Percentiles rank a stretch among this genome's conserved stretches.
Evolutionary conservation across 1,140 invertebrate species (phyloP).

Genomic region (Globodera ellingtonae): DNA sequence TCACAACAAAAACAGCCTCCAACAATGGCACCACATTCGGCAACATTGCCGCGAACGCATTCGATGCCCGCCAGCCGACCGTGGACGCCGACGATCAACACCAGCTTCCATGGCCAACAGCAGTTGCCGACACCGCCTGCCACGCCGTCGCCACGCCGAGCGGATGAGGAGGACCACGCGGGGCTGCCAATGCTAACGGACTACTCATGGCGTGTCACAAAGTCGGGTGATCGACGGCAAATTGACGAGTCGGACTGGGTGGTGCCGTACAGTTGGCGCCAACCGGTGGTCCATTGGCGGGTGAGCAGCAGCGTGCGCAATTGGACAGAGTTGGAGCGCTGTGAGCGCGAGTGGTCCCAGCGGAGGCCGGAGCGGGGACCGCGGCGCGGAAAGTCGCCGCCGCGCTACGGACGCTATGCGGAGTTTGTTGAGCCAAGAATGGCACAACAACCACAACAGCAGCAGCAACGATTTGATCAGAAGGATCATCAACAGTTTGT

Average conservation of each 20-base stretch:
- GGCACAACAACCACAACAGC: background rate
- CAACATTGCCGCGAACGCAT: background rate
- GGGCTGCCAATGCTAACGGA: background rate
- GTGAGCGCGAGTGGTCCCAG: background rate
- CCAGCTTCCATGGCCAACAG: background rate
- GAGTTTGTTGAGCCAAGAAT: slow-evolving; percentile 9
- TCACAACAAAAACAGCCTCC: background rate
- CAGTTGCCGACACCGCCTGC: background rate
- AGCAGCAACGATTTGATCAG: background rate
- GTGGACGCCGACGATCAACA: background rate
- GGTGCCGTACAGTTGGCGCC: background rate
- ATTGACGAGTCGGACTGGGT: slow-evolving; percentile 1
- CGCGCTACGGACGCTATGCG: slow-evolving; percentile 17
- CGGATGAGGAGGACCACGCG: background rate
- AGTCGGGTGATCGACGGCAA: background rate
- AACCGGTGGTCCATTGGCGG: background rate
- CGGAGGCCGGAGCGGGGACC: background rate
- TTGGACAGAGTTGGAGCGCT: slow-evolving; percentile 1
- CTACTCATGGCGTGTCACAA: background rate
- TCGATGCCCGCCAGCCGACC: no score
- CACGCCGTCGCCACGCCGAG: background rate
- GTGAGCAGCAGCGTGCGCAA: slow-evolving; percentile 1
- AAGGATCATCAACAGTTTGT: slow-evolving; percentile 16
- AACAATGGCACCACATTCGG: background rate
- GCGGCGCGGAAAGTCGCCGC: slow-evolving; percentile 18